Conservation (phyloP, 2,113 vertebrate species). For the Gymnorhina tibicen region DNA sequence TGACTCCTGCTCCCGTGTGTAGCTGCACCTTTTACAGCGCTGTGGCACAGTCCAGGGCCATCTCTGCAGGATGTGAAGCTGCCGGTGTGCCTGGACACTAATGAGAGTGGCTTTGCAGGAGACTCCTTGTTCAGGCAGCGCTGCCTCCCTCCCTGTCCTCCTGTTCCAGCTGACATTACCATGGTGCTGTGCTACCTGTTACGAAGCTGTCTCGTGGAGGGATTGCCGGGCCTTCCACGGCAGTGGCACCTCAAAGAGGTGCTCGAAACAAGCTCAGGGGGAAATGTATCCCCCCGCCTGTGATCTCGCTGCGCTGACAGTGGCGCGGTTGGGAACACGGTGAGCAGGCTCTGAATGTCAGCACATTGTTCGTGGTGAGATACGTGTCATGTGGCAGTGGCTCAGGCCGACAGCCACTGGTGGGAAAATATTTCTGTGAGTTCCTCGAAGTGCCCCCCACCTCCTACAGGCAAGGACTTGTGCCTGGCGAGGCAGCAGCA, state of each 20-base stretch:
- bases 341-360: conserved; percentile 43
- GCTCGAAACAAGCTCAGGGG: background rate
- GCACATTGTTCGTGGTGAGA: background rate
- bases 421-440: conserved; percentile 29
- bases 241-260: background rate
- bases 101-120: background rate
- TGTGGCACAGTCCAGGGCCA: background rate
- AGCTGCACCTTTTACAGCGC: background rate
- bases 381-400: conserved; percentile 45
- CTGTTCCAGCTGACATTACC: background rate
- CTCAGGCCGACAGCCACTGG: conserved; percentile 27
- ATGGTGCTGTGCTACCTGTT: background rate
- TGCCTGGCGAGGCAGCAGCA: background rate
- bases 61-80: background rate
- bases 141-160: background rate
- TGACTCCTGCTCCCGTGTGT: background rate
- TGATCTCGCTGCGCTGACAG: background rate
- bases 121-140: background rate
- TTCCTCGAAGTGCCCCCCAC: conserved; percentile 1
- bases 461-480: conserved; percentile 37
- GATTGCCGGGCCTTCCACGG: background rate
- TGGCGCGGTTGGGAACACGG: background rate
- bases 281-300: background rate
- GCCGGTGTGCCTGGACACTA: rapidly evolving
- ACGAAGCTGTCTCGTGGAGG: background rate